Evolutionary conservation across 1,140 invertebrate genomes (phyloP), one percentile per base, ranked within the genome.

Genomic region (Trachymyrmex cornetzi): DNA sequence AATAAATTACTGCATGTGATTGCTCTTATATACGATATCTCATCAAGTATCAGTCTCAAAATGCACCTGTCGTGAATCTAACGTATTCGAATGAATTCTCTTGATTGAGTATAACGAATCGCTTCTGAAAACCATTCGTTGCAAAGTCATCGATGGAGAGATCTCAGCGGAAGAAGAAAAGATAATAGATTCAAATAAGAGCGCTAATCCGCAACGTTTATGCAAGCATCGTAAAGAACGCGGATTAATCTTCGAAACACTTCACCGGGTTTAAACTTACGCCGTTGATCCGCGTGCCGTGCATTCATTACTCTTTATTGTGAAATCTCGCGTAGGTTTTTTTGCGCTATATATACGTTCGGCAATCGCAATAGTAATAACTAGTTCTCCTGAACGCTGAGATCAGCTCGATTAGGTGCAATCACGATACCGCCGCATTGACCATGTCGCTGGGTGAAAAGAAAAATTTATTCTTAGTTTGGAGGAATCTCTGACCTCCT

Each of bases 231-330:
- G 89, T 55, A 77, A 90, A 81, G 90, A 93, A 93, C 91, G 89
- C 90, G 38, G 38, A 93, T 93, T 91, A 91, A 89, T 86, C 88
- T 91, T 88, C 86, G 88, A 92, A 55, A 90, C 67, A 66, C 14
- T 67, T 53, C 38, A 34, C 24, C 61, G 71, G 27, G 71, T 71
- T 85, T 69, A 87, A 84, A 87, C 74, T 63, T 44, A 44, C 63
- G 53, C 80, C 6, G 55, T 7, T 14, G 50, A 85, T 63, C 85
- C 67, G 81, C 81, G 81, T 85, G 81, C 63, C 81, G 50, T 55
- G 53, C 50, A 55, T 11, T 71, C 79, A 75, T 87, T 75, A 81
- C 48, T 81, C 86, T 87, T 84, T 66, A 57, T 48, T 53, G 77
- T 24, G 44, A 81, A 77, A 84, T 71, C 38, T 71, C 38, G 84